Evolutionary conservation across 2,888 invertebrate genomes (phyloP).

Genomic region (Adineta ricciae): DNA sequence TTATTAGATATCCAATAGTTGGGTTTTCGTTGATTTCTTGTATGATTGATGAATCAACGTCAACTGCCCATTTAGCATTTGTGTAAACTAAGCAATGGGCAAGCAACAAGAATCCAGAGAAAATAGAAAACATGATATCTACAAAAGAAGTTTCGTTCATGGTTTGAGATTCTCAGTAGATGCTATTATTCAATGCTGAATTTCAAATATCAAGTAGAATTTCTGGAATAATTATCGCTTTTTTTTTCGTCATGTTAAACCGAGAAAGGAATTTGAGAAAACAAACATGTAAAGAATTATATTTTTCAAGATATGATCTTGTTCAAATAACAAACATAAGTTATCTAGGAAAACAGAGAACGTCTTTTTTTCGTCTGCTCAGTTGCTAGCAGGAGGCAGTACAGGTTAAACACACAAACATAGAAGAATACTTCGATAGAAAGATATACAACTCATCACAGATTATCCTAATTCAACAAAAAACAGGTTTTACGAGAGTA

Average conservation of each 20-base stretch:
- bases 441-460: background rate
- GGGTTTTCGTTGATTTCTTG: background rate
- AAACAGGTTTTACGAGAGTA: background rate
- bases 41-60: constrained; percentile 1
- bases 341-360: background rate
- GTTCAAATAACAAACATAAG: background rate
- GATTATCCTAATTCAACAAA: background rate
- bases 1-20: background rate
- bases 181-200: too few relatives aligned
- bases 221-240: too few relatives aligned
- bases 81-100: background rate
- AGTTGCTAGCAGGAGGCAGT: background rate
- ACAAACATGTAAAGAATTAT: background rate
- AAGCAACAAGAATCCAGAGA: background rate
- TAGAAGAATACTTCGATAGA: background rate
- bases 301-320: background rate
- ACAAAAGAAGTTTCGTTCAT: too few relatives aligned
- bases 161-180: too few relatives aligned
- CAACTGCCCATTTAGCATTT: background rate
- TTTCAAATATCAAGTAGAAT: too few relatives aligned
- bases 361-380: background rate
- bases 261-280: background rate
- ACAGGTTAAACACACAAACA: background rate
- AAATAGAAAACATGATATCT: background rate
- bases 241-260: too few relatives aligned